Evolutionary conservation across 2,797 vertebrate genomes (phyloP).

Genomic region (Clarias pachynema): DNA sequence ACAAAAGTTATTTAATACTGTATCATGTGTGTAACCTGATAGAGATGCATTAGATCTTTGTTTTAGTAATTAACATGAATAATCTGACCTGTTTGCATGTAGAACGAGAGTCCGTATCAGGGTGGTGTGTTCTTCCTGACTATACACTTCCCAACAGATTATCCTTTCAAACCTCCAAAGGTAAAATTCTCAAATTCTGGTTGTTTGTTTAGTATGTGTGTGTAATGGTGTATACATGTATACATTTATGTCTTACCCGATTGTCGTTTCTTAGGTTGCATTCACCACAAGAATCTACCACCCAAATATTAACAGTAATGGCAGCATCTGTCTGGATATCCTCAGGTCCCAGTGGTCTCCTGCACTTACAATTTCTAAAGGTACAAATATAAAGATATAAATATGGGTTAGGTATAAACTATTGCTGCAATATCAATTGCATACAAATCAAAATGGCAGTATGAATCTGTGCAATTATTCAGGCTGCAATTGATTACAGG

Average conservation of each 20-base stretch:
- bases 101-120: slow-evolving; percentile 83
- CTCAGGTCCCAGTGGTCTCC: slow-evolving; percentile 93
- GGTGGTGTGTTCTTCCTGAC: slow-evolving; percentile 85
- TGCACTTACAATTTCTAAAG: slow-evolving; percentile 94
- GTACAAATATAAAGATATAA: slow-evolving; percentile 63
- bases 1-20: neutral
- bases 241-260: slow-evolving; percentile 1
- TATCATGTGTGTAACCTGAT: neutral
- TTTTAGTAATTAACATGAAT: neutral
- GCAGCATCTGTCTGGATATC: slow-evolving; percentile 86
- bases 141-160: slow-evolving; percentile 87
- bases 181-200: slow-evolving; percentile 54
- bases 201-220: slow-evolving; percentile 6
- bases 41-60: neutral
- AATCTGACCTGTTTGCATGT: slow-evolving; percentile 36
- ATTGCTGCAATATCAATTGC: too few species aligned
- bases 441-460: too few species aligned
- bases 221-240: slow-evolving; percentile 19
- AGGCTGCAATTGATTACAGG: too few species aligned
- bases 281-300: slow-evolving; percentile 91
- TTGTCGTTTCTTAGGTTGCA: slow-evolving; percentile 77
- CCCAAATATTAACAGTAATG: slow-evolving; percentile 82
- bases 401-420: neutral
- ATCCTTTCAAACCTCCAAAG: slow-evolving; percentile 86
- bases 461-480: too few species aligned